Evolutionary conservation across 2,113 vertebrate species (phyloP).

Genomic region (Paradisaea rubra): DNA sequence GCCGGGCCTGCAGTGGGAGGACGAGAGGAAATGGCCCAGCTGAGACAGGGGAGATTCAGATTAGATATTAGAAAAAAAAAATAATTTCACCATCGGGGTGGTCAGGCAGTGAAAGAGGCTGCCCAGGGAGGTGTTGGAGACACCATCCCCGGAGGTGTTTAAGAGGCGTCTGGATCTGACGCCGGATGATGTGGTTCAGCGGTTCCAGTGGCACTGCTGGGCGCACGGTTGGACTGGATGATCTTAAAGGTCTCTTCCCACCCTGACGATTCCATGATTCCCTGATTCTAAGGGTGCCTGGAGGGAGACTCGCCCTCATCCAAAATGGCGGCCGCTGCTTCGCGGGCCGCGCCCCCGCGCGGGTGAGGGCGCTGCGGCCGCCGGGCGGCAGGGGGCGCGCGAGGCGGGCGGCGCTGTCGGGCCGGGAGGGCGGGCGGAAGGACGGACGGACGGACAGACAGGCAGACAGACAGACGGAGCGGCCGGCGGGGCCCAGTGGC

Average conservation of each 20-base stretch:
- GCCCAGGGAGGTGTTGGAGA: not conserved
- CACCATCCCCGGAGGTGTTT: not conserved
- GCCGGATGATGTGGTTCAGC: too few species aligned
- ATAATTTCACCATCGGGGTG: too few species aligned
- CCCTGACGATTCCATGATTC: accelerated
- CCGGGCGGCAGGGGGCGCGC: not conserved
- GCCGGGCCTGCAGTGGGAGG: not conserved
- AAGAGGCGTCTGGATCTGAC: not conserved
- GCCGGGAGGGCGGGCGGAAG: not conserved
- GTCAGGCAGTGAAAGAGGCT: not conserved
- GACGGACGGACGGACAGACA: too few species aligned
- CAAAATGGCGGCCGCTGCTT: not conserved
- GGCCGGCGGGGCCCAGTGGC: not conserved
- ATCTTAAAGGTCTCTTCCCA: accelerated
- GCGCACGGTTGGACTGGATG: accelerated
- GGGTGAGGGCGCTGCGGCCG: not conserved
- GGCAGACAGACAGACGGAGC: not conserved
- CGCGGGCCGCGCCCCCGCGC: not conserved
- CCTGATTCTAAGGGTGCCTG: accelerated
- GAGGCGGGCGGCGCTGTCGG: too few species aligned
- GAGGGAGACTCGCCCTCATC: accelerated
- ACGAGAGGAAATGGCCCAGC: not conserved
- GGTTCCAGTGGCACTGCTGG: not conserved
- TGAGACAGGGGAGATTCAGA: too few species aligned
- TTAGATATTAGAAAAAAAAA: not conserved